phyloP scores from a whole-genome alignment of 2,113 vertebrate genomes.

The Lophochroa leadbeateri region DNA sequence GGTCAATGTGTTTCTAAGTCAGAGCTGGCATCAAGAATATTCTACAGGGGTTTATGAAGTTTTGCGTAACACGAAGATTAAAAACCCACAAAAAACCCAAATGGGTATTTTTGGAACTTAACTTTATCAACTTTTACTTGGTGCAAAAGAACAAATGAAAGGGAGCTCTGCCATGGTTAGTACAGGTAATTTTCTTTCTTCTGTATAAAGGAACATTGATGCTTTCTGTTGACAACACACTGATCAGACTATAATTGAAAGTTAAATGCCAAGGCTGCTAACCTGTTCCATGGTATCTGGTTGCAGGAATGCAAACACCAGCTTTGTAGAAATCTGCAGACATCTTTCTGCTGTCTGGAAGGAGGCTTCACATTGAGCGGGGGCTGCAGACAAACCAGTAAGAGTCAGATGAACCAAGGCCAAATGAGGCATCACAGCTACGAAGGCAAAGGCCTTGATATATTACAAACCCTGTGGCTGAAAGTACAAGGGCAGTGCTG shows the following conservation, averaged over 20 bases:
- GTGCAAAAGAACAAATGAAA: background rate
- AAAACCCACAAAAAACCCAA: background rate
- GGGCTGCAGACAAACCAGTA: background rate
- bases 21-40: background rate
- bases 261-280: background rate
- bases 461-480: background rate
- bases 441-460: background rate
- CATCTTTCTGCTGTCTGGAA: background rate
- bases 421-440: fast-evolving
- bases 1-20: background rate
- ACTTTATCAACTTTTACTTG: background rate
- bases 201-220: background rate
- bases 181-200: background rate
- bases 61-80: background rate
- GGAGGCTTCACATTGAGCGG: background rate
- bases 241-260: background rate
- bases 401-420: fast-evolving
- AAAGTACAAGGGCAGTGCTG: background rate
- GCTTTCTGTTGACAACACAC: background rate
- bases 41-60: background rate
- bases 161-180: background rate
- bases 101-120: background rate
- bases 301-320: background rate
- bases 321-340: background rate
- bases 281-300: background rate